Evolutionary conservation across 2,113 vertebrate genomes (phyloP), one percentile per base, ranked within the genome.

Genomic region (Perca flavescens): DNA sequence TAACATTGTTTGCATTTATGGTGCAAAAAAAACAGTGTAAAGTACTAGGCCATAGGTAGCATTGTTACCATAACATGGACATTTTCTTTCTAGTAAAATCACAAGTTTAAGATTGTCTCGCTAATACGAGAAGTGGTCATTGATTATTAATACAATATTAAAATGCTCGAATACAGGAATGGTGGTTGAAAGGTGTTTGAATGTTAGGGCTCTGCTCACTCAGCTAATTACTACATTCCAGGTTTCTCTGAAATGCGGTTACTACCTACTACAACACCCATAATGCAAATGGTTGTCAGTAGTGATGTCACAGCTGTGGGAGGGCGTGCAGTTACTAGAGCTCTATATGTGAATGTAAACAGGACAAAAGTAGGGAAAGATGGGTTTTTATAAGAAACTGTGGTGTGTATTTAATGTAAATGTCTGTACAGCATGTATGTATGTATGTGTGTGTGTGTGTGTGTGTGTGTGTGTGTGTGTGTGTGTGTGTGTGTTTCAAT

Each of bases 41-140:
- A 87, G 87, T 90, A 86, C 88, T 77, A 84, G 87, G 91, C 79
- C 84, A 86, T 91, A 90, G 91, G 90, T 91, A 92, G 89, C 86
- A 89, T 86, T 83, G 89, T 88, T 90, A 90, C 87, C 84, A 80
- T 90, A 84, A 88, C 83, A 80, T 84, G 83, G 83, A 88, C 79
- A 68, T 84, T 79, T 85, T 79, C 79, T 70, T 80, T 64, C 83
- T 82, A 86, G 80, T 88, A 87, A 80, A 91, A 81, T 89, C 87
- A 92, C 91, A 86, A 84, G 63, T 82, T 86, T 89, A 88, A 85
- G 92, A 93, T 94, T 94, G 93, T 94, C 93, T 93, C 89, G 88
- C 90, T 89, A 80, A 81, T 79, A 92, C 90, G 91, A 92, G 92
- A 93, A 92, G 92, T 93, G 90, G 93, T 90, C 90, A 84, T 90